Evolutionary conservation across 1,140 invertebrate species (phyloP).

Genomic region (Pogonognathellus flavescens): DNA sequence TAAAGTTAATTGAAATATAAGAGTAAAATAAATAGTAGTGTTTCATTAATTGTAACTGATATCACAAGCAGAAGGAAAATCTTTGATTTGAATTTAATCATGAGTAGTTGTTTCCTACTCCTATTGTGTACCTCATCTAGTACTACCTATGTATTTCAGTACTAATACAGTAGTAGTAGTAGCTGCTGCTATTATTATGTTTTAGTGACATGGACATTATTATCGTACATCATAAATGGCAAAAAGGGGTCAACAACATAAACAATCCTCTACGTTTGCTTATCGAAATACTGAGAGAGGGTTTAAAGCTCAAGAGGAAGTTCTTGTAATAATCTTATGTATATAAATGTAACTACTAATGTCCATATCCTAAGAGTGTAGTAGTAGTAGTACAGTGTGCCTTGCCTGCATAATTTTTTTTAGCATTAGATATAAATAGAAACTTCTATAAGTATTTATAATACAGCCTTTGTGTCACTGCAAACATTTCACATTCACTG

Average conservation of each 20-base stretch:
- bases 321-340: neutral
- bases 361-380: too few relatives aligned
- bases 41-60: neutral
- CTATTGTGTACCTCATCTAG: neutral
- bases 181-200: neutral
- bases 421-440: too few relatives aligned
- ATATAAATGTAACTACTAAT: too few relatives aligned
- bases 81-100: constrained; percentile 15
- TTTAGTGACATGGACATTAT: neutral
- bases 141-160: neutral
- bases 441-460: too few relatives aligned
- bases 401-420: neutral
- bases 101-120: neutral
- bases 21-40: constrained; percentile 16
- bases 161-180: neutral
- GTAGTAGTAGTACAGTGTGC: neutral
- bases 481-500: neutral
- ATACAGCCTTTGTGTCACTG: too few relatives aligned
- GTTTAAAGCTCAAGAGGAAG: constrained; percentile 47
- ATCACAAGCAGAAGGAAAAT: constrained; percentile 26
- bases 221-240: too few relatives aligned
- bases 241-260: too few relatives aligned
- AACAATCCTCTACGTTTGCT: too few relatives aligned
- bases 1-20: neutral
- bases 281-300: neutral